Conservation (phyloP, 2,113 vertebrate species). For the Mystacornis crossleyi region DNA sequence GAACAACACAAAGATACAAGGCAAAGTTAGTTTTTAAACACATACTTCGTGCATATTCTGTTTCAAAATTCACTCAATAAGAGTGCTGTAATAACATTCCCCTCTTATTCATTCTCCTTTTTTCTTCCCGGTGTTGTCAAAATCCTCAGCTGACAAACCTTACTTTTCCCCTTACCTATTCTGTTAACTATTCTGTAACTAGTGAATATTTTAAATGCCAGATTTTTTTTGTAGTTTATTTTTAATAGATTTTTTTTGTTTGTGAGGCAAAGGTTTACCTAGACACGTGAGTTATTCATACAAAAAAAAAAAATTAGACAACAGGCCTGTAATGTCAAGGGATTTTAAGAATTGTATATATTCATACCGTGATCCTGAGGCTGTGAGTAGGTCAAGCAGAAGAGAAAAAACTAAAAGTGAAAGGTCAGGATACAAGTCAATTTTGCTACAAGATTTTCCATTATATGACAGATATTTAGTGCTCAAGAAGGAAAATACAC, state of each 20-base stretch:
- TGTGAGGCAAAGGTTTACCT: background rate
- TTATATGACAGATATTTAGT: background rate
- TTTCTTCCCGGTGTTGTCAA: background rate
- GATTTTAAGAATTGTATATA: background rate
- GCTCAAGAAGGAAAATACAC: background rate
- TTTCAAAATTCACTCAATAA: background rate
- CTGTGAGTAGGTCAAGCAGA: background rate
- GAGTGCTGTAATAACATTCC: background rate
- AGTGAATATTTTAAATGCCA: background rate
- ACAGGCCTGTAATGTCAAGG: background rate
- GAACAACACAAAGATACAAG: background rate
- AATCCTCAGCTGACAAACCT: background rate
- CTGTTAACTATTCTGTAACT: background rate
- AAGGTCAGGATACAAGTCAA: background rate
- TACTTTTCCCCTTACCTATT: background rate
- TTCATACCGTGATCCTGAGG: background rate
- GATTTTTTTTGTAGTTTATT: background rate
- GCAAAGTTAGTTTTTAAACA: background rate
- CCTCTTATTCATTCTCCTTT: background rate
- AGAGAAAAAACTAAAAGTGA: background rate
- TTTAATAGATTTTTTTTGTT: background rate
- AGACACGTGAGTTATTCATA: background rate
- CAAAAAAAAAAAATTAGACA: background rate
- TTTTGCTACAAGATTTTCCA: background rate
- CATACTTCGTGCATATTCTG: background rate